Conservation (phyloP, 2,888 invertebrate genomes). For the Diploptera punctata region DNA sequence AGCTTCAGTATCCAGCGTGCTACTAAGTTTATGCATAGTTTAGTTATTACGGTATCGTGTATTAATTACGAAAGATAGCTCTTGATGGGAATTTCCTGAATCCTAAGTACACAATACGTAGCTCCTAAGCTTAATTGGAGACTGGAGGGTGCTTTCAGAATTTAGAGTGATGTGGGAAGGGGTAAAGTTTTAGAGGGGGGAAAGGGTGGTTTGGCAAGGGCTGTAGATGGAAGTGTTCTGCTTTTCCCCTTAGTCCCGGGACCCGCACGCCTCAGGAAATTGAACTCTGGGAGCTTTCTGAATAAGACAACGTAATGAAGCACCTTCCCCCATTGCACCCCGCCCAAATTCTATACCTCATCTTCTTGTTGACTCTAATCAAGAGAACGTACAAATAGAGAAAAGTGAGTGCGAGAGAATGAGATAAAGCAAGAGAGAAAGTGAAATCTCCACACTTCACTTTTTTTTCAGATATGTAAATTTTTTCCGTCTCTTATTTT, state of each 20-base stretch:
- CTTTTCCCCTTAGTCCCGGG: constrained; percentile 2
- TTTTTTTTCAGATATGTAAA: constrained; percentile 15
- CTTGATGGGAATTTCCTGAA: constrained; percentile 33
- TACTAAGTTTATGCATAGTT: constrained; percentile 37
- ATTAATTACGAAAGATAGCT: constrained; percentile 36
- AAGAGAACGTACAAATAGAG: constrained; percentile 38
- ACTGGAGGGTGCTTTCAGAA: constrained; percentile 39
- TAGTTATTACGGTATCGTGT: constrained; percentile 33
- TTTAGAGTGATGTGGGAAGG: constrained; percentile 26
- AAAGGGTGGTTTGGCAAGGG: background rate
- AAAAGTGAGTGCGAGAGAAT: constrained; percentile 20
- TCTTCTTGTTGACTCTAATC: constrained; percentile 43
- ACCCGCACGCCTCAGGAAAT: constrained; percentile 31
- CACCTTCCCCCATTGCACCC: constrained; percentile 31
- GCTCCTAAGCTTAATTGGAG: constrained; percentile 41
- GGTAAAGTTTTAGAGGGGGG: constrained; percentile 26
- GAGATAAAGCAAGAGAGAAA: constrained; percentile 1
- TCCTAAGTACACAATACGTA: constrained; percentile 40
- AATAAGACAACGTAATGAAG: constrained; percentile 42
- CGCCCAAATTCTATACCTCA: constrained; percentile 41
- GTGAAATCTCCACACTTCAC: constrained; percentile 19
- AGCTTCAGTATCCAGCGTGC: background rate
- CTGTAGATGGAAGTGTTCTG: constrained; percentile 14
- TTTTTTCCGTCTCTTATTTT: background rate
- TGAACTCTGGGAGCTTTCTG: constrained; percentile 36